Conservation (phyloP, 2,797 vertebrate species). For the Otolemur crassicaudatus region DNA sequence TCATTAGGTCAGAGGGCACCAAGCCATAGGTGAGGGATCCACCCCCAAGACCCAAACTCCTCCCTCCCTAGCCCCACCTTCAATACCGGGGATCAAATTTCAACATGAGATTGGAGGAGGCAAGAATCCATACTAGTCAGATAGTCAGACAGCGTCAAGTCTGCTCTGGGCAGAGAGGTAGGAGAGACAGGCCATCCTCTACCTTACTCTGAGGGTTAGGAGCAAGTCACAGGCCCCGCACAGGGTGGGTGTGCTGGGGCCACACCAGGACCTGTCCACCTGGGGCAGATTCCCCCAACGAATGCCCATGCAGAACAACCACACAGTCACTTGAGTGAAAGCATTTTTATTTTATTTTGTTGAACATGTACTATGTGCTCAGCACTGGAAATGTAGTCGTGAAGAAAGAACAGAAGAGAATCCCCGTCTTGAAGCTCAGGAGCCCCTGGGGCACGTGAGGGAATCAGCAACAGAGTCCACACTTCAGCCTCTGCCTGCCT, state of each 20-base stretch:
- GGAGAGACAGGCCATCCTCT: background rate
- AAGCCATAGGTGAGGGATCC: too few species aligned
- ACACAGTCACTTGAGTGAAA: background rate
- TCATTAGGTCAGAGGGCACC: too few species aligned
- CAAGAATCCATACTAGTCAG: too few species aligned
- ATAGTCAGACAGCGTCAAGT: too few species aligned
- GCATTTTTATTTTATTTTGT: background rate
- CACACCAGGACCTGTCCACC: background rate
- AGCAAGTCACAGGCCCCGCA: background rate
- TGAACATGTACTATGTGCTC: background rate
- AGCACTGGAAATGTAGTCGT: background rate
- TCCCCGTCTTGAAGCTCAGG: background rate
- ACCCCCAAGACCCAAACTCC: too few species aligned
- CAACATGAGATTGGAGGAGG: too few species aligned
- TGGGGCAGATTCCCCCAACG: background rate
- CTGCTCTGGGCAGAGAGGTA: too few species aligned
- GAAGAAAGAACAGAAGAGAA: background rate
- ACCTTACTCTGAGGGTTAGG: background rate
- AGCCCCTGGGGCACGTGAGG: background rate
- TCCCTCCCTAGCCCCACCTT: too few species aligned
- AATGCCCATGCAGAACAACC: background rate
- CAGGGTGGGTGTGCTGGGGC: too few species aligned
- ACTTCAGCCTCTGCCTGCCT: too few species aligned
- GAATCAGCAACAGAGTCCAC: too few species aligned
- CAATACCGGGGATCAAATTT: too few species aligned